Evolutionary conservation across 2,888 invertebrate species (phyloP).

Genomic region (Busseola fusca): DNA sequence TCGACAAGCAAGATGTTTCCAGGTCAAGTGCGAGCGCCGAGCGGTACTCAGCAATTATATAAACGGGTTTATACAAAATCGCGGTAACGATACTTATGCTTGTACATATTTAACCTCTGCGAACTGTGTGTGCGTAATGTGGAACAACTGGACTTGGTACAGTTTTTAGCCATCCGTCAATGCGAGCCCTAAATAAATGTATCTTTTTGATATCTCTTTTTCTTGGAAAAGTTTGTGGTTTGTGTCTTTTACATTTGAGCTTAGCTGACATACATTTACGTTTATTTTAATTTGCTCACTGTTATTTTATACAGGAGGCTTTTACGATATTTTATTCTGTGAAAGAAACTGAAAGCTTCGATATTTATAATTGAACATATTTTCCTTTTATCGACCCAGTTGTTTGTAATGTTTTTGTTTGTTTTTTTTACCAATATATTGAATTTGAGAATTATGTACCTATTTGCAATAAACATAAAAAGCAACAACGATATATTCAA

Average conservation of each 20-base stretch:
- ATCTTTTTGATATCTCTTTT: constrained; percentile 6
- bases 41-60: constrained; percentile 74
- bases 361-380: neutral
- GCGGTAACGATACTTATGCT: constrained; percentile 53
- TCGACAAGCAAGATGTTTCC: constrained; percentile 62
- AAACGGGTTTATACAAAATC: constrained; percentile 69
- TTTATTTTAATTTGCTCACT: neutral
- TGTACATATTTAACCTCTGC: constrained; percentile 39
- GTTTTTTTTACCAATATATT: constrained; percentile 7
- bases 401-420: no score
- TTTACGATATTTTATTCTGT: constrained; percentile 2
- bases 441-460: neutral
- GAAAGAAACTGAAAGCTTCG: neutral
- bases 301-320: neutral
- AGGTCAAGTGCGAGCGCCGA: constrained; percentile 72
- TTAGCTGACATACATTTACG: constrained; percentile 1
- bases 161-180: constrained; percentile 24
- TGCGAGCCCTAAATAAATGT: neutral
- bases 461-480: constrained; percentile 29
- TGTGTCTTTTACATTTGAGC: neutral
- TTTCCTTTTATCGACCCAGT: neutral
- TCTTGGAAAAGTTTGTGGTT: constrained; percentile 17
- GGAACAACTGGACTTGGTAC: constrained; percentile 27
- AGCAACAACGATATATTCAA: constrained; percentile 12
- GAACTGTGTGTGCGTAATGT: constrained; percentile 24